Conservation (phyloP, 2,113 vertebrate species). For the Laticauda colubrina region DNA sequence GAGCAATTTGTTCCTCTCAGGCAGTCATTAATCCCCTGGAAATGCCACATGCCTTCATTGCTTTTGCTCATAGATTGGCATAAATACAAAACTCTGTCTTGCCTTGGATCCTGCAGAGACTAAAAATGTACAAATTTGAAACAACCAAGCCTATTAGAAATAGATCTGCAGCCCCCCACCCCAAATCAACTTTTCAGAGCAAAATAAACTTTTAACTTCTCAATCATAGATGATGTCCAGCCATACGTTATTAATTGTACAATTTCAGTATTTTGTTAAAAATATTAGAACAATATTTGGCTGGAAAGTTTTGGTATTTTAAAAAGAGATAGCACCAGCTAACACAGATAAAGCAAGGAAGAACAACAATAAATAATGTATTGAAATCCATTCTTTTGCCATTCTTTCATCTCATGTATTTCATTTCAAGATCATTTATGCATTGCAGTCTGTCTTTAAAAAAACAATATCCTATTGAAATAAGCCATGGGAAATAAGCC, state of each 20-base stretch:
- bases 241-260: neutral
- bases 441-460: constrained; percentile 26
- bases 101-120: neutral
- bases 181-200: neutral
- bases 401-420: constrained; percentile 42
- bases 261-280: neutral
- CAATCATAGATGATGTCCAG: too few relatives aligned
- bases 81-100: neutral
- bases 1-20: neutral
- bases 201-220: neutral
- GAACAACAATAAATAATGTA: constrained; percentile 60
- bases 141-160: neutral
- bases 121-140: neutral
- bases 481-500: constrained; percentile 28
- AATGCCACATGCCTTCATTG: neutral
- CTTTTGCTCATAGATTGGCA: neutral
- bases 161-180: neutral
- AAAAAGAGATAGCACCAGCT: constrained; percentile 55
- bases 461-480: constrained; percentile 20
- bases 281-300: constrained; percentile 39
- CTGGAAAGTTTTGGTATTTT: constrained; percentile 53
- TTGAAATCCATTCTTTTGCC: constrained; percentile 38
- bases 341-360: constrained; percentile 45
- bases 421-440: constrained; percentile 63
- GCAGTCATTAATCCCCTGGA: constrained; percentile 15